Evolutionary conservation across 2,113 vertebrate genomes (phyloP).

Genomic region (Fregetta grallaria): DNA sequence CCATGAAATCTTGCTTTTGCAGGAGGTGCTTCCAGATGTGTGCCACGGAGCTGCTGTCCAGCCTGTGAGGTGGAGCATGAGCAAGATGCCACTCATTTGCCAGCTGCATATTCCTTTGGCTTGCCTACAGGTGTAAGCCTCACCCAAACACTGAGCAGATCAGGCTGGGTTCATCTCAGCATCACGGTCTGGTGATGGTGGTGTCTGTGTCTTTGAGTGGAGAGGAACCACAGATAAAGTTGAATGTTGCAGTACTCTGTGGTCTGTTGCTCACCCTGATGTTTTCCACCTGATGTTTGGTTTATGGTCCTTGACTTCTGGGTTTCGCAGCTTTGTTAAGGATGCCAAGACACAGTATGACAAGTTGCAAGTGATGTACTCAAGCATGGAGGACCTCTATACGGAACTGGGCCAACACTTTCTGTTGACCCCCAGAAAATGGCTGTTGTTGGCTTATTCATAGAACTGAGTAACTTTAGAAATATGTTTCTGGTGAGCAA

Average conservation of each 20-base stretch:
- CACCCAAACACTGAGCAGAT: not conserved
- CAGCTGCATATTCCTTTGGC: not conserved
- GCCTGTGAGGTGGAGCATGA: too few relatives aligned
- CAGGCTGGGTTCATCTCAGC: not conserved
- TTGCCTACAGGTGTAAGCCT: not conserved
- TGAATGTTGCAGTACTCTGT: not conserved
- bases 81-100: not conserved
- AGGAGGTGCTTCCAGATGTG: not conserved
- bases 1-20: not conserved
- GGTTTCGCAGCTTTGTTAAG: conserved; percentile 78
- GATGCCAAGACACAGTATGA: conserved; percentile 78
- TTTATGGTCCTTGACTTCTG: conserved; percentile 72
- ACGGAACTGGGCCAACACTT: conserved; percentile 78
- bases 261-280: not conserved
- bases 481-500: conserved; percentile 86
- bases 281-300: not conserved
- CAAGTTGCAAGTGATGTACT: conserved; percentile 82
- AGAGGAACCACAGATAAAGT: not conserved
- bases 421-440: conserved; percentile 82
- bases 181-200: not conserved
- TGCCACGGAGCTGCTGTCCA: too few relatives aligned
- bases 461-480: conserved; percentile 84
- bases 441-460: conserved; percentile 82
- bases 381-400: conserved; percentile 84
- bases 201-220: not conserved